Evolutionary conservation across 2,888 invertebrate species (phyloP).

Genomic region (Melanargia galathea): DNA sequence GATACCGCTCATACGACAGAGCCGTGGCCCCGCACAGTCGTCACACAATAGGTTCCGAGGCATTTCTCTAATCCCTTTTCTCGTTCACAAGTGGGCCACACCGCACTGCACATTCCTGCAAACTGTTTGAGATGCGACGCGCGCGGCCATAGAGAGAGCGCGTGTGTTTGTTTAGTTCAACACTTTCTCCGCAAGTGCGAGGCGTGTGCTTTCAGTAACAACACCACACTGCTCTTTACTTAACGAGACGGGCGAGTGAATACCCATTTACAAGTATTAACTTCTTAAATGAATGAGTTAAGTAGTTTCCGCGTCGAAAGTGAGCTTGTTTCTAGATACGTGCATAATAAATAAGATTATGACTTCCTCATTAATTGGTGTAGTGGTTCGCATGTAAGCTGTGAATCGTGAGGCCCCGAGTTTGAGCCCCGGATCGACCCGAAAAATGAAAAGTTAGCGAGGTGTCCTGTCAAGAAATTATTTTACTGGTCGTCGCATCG

Average conservation of each 20-base stretch:
- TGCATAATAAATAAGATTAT: too few relatives aligned
- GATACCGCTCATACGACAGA: too few relatives aligned
- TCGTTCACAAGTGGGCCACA: background rate
- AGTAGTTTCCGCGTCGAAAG: constrained; percentile 1
- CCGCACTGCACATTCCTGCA: background rate
- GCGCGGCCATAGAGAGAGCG: background rate
- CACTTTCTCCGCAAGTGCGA: constrained; percentile 11
- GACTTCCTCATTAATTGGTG: too few relatives aligned
- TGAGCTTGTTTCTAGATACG: background rate
- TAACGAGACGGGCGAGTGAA: background rate
- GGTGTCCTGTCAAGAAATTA: too few relatives aligned
- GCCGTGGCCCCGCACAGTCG: too few relatives aligned
- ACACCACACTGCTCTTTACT: background rate
- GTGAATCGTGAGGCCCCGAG: too few relatives aligned
- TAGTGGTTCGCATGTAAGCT: too few relatives aligned
- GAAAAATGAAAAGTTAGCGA: too few relatives aligned
- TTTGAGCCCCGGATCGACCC: too few relatives aligned
- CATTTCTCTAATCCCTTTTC: too few relatives aligned
- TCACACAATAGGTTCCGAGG: too few relatives aligned
- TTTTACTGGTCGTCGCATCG: too few relatives aligned
- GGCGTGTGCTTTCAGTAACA: background rate
- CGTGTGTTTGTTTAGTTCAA: background rate
- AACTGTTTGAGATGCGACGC: background rate
- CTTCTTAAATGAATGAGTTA: background rate
- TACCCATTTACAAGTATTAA: background rate